phyloP scores from a whole-genome alignment of 1,140 invertebrate genomes.

The Eupeodes corollae region DNA sequence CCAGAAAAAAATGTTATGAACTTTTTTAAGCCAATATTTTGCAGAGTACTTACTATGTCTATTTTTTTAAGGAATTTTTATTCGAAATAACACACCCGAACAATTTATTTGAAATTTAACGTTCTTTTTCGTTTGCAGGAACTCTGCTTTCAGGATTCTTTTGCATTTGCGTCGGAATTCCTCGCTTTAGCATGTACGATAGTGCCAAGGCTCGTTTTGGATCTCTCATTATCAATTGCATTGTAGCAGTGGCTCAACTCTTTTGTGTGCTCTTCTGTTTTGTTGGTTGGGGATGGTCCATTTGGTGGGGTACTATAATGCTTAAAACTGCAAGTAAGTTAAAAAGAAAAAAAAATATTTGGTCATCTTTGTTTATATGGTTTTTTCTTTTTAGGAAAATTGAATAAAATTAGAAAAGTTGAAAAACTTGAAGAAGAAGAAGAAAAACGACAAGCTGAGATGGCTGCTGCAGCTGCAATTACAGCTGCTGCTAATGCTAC shows the following conservation, averaged over 20 bases:
- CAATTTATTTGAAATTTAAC: neutral
- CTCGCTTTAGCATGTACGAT: conserved; percentile 66
- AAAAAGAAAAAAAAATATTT: neutral
- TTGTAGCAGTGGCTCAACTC: conserved; percentile 74
- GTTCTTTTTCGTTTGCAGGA: conserved; percentile 44
- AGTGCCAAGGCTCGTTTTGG: conserved; percentile 56
- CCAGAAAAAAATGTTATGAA: too few species aligned
- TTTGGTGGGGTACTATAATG: conserved; percentile 92
- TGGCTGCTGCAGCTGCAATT: conserved; percentile 14
- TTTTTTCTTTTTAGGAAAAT: conserved; percentile 17
- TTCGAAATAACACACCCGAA: neutral
- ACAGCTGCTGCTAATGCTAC: conserved; percentile 7
- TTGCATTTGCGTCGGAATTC: conserved; percentile 78
- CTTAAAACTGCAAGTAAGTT: conserved; percentile 59
- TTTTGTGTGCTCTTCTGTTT: conserved; percentile 90
- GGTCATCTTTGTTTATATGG: neutral
- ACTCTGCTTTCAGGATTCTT: conserved; percentile 77
- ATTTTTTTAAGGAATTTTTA: too few species aligned
- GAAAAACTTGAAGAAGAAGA: conserved; percentile 33
- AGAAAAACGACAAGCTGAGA: conserved; percentile 28
- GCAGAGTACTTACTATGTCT: too few species aligned
- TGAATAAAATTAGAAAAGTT: conserved; percentile 35
- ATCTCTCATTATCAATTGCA: conserved; percentile 67
- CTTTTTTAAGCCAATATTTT: too few species aligned
- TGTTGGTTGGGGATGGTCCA: conserved; percentile 95